Evolutionary conservation across 2,113 vertebrate genomes (phyloP).

Genomic region (Antennarius striatus): DNA sequence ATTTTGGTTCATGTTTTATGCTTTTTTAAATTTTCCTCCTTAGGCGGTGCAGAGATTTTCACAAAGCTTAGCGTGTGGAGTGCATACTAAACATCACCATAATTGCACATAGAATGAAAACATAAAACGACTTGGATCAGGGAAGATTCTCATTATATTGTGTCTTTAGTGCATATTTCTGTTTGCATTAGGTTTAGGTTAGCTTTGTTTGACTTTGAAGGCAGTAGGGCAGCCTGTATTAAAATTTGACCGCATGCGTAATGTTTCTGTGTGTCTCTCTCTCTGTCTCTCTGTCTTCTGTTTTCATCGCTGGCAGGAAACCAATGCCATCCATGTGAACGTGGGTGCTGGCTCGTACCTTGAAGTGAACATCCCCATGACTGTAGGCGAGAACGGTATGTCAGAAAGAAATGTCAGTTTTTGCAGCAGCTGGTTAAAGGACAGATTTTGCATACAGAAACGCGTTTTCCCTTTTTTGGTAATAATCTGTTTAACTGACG

Average conservation of each 20-base stretch:
- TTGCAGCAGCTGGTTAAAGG: background rate
- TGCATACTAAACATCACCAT: slow-evolving; percentile 44
- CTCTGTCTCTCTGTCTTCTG: slow-evolving; percentile 8
- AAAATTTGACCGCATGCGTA: slow-evolving; percentile 26
- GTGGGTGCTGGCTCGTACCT: slow-evolving; percentile 98
- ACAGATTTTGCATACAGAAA: background rate
- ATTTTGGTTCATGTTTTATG: slow-evolving; percentile 62
- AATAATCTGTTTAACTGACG: background rate
- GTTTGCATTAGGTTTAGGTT: slow-evolving; percentile 8
- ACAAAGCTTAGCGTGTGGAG: slow-evolving; percentile 31
- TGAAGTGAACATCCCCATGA: slow-evolving; percentile 99
- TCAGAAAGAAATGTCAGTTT: background rate
- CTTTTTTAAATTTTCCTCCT: slow-evolving; percentile 49
- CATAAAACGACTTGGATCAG: slow-evolving; percentile 9
- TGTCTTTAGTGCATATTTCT: slow-evolving; percentile 30
- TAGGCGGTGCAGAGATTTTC: slow-evolving; percentile 24
- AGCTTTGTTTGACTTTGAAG: slow-evolving; percentile 15
- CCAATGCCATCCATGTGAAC: slow-evolving; percentile 98
- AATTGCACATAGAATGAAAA: slow-evolving; percentile 22
- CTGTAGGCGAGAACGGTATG: slow-evolving; percentile 91
- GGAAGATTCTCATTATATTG: slow-evolving; percentile 11
- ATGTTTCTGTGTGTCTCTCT: slow-evolving; percentile 18
- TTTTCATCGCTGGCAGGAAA: slow-evolving; percentile 83
- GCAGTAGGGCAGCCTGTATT: background rate
- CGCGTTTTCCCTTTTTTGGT: background rate